Base-by-base conservation (phyloP, 2,797 vertebrate species). In the Microhierax caerulescens region DNA sequence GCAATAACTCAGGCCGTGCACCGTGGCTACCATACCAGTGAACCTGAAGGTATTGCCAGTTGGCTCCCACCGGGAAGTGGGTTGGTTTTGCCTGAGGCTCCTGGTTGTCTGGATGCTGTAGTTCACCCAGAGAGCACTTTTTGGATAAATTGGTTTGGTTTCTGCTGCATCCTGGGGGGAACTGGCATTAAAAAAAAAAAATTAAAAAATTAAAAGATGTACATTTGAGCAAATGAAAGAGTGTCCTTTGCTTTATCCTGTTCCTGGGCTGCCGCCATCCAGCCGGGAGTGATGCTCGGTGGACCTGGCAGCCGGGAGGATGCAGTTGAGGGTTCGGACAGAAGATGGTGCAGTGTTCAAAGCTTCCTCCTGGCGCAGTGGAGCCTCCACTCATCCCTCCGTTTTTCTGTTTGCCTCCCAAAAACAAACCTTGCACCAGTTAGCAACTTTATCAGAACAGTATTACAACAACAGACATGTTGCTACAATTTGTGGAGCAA, bases 321-420 rank as follows among this genome's bases (percentile, higher is more conserved):
- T 96, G 98, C 89, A 97, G 87, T 98, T 98, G 76, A 94, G 56
- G 67, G 10, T 97, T 97, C 94, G 91, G 86, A 97, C 98, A 97
- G 97, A 98, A 98, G 98, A 98, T 98, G 98, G 98, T 96, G 97
- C 89, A 97, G 97, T 97, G 94, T 97, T 97, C 98, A 97, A 98
- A 96, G 97, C 60, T 97, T 98, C 93, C 1, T 83, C 96, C 77
- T 56, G 43, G 16, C 43, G 37, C 43, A 87, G 82, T 12, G 36
- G 43, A 50, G 90, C 36, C 53, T 57, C 21, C 4, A 2, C 82
- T 76, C 69, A 2, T 54, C 51, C 83, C 48, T 85, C 54, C 21
- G 30, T 24, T 68, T 61, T 18, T 20, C 3, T 13, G 16, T 32
- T 43, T 47, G 59, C 10, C 51, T 82, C 72, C 64, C 14, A 3